Evolutionary conservation across 64 coral and sea anemone species (phyloP).

Genomic region (Montipora cactus): DNA sequence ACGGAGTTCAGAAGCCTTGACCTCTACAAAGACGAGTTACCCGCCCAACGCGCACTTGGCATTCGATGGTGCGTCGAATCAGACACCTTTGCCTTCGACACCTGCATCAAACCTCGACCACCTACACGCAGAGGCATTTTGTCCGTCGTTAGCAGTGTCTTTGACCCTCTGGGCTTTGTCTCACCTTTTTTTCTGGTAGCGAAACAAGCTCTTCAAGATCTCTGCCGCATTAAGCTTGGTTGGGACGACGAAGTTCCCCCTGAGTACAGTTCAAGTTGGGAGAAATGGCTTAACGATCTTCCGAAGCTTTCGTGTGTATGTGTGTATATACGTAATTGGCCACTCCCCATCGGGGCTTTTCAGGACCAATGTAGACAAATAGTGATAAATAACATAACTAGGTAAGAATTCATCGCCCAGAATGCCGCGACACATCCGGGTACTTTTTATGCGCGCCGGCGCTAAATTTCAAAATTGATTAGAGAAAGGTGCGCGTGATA

Average conservation of each 20-base stretch:
- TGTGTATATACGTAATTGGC: too few species aligned
- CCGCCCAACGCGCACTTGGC: conserved; percentile 11
- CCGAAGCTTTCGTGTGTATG: neutral
- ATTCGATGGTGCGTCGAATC: conserved; percentile 13
- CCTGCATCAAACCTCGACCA: too few species aligned
- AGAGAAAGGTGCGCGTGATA: too few species aligned
- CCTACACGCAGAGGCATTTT: neutral
- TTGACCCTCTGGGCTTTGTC: neutral
- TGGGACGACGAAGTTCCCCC: conserved; percentile 23
- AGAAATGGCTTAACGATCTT: neutral
- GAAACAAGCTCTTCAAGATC: too few species aligned
- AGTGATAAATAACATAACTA: too few species aligned
- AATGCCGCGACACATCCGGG: too few species aligned
- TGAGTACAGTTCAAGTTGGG: neutral
- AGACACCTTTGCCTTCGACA: neutral
- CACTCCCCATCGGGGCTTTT: too few species aligned
- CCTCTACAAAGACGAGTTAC: neutral
- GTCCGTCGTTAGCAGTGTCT: too few species aligned
- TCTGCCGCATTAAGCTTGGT: neutral
- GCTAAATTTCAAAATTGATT: too few species aligned
- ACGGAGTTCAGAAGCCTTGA: neutral
- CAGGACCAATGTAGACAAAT: too few species aligned
- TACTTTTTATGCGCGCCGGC: too few species aligned
- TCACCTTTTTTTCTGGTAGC: neutral
- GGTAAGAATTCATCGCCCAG: too few species aligned